Base-by-base conservation (phyloP, 2,113 vertebrate species). In the Heterotis niloticus region DNA sequence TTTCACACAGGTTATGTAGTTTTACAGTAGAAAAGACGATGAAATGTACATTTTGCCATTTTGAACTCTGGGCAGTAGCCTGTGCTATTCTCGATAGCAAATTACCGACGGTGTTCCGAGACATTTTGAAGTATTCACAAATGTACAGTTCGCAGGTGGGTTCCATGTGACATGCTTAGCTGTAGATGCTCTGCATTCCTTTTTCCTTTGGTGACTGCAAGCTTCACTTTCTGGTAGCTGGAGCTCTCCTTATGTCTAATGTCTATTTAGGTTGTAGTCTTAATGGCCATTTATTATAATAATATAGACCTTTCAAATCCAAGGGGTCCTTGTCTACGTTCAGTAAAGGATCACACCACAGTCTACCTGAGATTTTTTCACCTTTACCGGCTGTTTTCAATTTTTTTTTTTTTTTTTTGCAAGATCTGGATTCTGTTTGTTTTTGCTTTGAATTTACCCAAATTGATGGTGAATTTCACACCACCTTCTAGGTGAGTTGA, bases 11-110 rank as follows among this genome's bases (percentile, higher is more conserved):
- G 75, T 65, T 81, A 69, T 56, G 70, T 56, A 70, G 62, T 76
- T 44, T n/a, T 23, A 62, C 51, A 78, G 72, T 65, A 72, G 69
- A 75, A 78, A 57, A 64, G 52, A 82, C 24, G 24, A 64, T 64
- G 75, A 54, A 66, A 51, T 74, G 52, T n/a, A 18, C 34, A 69
- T 72, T 54, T 76, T 54, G 4, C 79, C 51, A n/a, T 74, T 84
- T 77, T 80, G 76, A 79, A 80, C 72, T 76, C 54, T n/a, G 54
- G 44, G 71, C 24, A 75, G 74, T 76, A 78, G 67, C 51, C 56
- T 66, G 10, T 70, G 44, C 60, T 78, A 64, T 51, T 24, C 64
- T 17, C 74, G n/a, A 10, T 54, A 64, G 7, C 57, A 82, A 75
- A 79, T 64, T 17, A 62, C 23, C 69, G 5, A 24, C 24, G 7